A percentile compares a stretch with the other conserved stretches of the same genome.
These are phyloP conservation scores for Osmoderma eremita DNA, from an alignment of 2,888 invertebrate species.

Conservation along the genomic window DNA sequence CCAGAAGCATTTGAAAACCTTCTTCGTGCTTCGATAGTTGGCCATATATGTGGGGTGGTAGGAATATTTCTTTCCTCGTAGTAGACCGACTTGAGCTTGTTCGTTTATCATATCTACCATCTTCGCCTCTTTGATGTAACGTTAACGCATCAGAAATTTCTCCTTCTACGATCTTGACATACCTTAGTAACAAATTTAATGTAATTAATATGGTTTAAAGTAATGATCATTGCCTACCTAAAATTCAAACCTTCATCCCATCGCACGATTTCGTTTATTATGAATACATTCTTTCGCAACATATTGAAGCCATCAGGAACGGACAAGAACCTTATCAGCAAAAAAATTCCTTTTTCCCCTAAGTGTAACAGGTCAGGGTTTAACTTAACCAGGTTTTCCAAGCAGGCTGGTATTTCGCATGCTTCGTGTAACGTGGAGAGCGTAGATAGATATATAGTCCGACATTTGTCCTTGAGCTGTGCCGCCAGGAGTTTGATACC, in stretches of 20 bases:
- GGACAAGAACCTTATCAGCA: constrained; percentile 81
- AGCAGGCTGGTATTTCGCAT: constrained; percentile 83
- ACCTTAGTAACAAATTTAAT: constrained; percentile 65
- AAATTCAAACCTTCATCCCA: constrained; percentile 82
- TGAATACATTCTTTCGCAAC: constrained; percentile 70
- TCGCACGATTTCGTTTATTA: constrained; percentile 78
- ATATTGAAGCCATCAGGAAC: constrained; percentile 75
- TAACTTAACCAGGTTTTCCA: constrained; percentile 80
- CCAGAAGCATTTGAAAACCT: constrained; percentile 68
- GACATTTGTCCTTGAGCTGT: constrained; percentile 86
- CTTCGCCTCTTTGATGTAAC: constrained; percentile 81
- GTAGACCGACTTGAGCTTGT: constrained; percentile 70
- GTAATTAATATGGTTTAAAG: not conserved
- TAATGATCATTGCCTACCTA: constrained; percentile 63
- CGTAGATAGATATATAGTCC: constrained; percentile 82
- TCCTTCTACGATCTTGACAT: constrained; percentile 90
- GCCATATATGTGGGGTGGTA: constrained; percentile 85
- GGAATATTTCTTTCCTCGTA: constrained; percentile 65
- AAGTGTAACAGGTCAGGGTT: constrained; percentile 75
- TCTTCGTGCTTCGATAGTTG: constrained; percentile 78
- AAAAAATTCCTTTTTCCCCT: constrained; percentile 81
- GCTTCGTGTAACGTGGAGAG: constrained; percentile 89
- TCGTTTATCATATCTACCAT: constrained; percentile 78
- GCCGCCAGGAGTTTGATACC: constrained; percentile 84
- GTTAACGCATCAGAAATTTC: constrained; percentile 89